Base-by-base conservation (phyloP, 2,888 invertebrate genomes). In the Chirona hameri region DNA sequence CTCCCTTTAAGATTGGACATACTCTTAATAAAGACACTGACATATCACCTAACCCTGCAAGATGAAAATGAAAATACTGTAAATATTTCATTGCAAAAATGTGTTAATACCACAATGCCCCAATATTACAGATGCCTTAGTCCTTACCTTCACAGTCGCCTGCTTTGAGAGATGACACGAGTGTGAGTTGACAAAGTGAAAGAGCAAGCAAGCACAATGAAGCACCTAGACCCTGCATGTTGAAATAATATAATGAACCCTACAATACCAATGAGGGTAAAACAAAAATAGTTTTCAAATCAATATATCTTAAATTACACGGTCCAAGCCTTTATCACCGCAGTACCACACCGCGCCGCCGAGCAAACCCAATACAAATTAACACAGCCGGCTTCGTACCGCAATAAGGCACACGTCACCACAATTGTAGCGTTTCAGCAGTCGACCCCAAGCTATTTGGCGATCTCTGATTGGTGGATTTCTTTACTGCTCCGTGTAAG, bases 141-240 rank as follows among this genome's bases (percentile, higher is more conserved):
- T 4, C 4, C 76, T 14, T 76, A 76, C 76, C 76, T 76, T 76
- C 76, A 76, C 76, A 76, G 39, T 76, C 76, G 12, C 76, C 76
- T 4, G 39, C 21, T 24, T 10, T 39, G 1, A 76, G 46, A 39
- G 76, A 76, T 46, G 46, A 24, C 1, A 27, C 76, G 2, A 76
- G 24, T 10, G 76, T 24, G 46, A 21, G 18, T 12, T 76, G 76
- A 76, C 3, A 76, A 14, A 76, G 10, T 0, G 39, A 76, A 14
- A 76, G 10, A 4, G 39, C 1, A 10, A 76, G 10, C 10, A 76
- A 4, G 24, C 76, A 39, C 4, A 76, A 2, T 9, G 76, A 24
- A 46, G 21, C n/a, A 10, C 21, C 24, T 0, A 21, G 18, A 39
- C 46, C 21, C 46, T 24, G 76, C 76, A 76, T 76, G 0, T 76